Evolutionary conservation across 2,797 vertebrate genomes (phyloP).

Genomic region (Dryobates pubescens): DNA sequence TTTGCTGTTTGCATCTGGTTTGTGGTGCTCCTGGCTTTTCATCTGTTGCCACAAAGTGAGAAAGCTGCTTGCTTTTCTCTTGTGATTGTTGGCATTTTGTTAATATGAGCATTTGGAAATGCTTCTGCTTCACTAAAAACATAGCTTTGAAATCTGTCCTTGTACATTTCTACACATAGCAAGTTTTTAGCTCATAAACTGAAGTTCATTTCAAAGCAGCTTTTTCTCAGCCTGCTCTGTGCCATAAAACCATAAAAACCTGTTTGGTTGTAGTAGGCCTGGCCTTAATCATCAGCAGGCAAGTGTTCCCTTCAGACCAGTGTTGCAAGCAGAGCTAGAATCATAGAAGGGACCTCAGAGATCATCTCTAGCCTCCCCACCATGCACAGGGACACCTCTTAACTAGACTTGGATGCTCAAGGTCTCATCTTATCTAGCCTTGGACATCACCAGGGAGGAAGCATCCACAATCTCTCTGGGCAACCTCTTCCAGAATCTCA

Average conservation of each 20-base stretch:
- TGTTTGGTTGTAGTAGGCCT: background rate
- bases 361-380: no score
- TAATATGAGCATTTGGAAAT: background rate
- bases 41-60: background rate
- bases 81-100: fast-evolving
- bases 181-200: background rate
- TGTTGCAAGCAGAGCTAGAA: background rate
- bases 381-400: no score
- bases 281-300: background rate
- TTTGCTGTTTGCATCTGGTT: background rate
- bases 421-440: no score
- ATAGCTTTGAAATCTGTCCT: background rate
- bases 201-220: background rate
- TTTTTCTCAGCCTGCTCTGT: background rate
- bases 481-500: no score
- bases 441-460: no score
- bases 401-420: no score
- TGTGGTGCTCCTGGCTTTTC: background rate
- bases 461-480: no score
- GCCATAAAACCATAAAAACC: background rate
- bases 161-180: background rate
- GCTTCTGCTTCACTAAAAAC: background rate
- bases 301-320: background rate
- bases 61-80: background rate
- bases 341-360: no score